Base-by-base conservation (phyloP, 2,113 vertebrate species). In the Cyanoderma ruficeps region DNA sequence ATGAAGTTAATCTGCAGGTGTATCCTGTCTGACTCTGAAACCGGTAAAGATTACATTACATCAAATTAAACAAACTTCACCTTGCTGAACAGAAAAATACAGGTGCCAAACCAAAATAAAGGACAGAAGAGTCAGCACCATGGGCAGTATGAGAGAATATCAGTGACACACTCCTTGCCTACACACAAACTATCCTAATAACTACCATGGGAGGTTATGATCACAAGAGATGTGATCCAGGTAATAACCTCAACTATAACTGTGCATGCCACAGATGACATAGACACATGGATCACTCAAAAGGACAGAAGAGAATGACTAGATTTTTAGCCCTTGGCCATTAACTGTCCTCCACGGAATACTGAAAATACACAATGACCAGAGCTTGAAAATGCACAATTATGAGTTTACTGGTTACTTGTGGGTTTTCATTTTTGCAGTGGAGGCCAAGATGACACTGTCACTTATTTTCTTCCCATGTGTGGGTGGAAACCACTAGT, bases 401-500 rank as follows among this genome's bases (percentile, higher is more conserved):
- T 93, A 50, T 33, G 47, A 77, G 65, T 89, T 91, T 86, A 70
- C 55, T 89, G 87, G 52, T 92, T 55, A 35, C 50, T 87, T 87
- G 50, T 7, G 65, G 39, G 57, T 89, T 94, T 95, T 93, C 10
- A 47, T 84, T 93, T 94, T 91, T 84, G 57, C 39, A 35, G 7
- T 21, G 21, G n/a, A 33, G 63, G 68, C 53, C 42, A 67, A 69
- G 88, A 86, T 63, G 24, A 28, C 6, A 5, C 41, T 78, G 68
- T 89, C 80, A 31, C 60, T 93, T 55, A 82, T 65, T 35, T 87
- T 52, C 52, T 94, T 95, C 87, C 77, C 90, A 89, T 39, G 49
- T 68, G 81, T 96, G 95, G 46, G 69, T 82, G 90, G 69, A 91
- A 95, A 84, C 56, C 74, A 64, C 84, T 69, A 50, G 55, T 77